Percentiles rank a stretch among this genome's conserved stretches.
Evolutionary conservation across 2,888 invertebrate genomes (phyloP).

Genomic region (Melanargia galathea): DNA sequence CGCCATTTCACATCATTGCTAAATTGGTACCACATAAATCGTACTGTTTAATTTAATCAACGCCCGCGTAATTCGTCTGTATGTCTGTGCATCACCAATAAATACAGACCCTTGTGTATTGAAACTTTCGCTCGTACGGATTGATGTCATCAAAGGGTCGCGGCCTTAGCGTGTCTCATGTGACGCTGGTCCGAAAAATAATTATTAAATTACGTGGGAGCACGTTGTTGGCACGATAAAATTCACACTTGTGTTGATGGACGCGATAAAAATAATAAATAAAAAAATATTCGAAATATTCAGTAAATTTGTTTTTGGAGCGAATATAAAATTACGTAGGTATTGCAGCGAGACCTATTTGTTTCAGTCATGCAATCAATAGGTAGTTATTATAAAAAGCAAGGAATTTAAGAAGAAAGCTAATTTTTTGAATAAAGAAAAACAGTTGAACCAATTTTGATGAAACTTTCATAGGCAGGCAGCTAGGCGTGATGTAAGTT

Average conservation of each 20-base stretch:
- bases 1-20: constrained; percentile 76
- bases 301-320: constrained; percentile 1
- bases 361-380: no score
- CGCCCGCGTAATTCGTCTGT: constrained; percentile 64
- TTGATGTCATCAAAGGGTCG: constrained; percentile 43
- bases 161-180: constrained; percentile 36
- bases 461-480: no score
- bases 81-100: constrained; percentile 51
- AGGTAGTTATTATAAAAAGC: no score
- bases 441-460: no score
- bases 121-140: constrained; percentile 39
- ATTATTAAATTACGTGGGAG: constrained; percentile 70
- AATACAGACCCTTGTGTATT: constrained; percentile 51
- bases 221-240: constrained; percentile 46
- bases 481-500: no score
- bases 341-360: not conserved
- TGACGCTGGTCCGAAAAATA: constrained; percentile 39
- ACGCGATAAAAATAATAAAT: constrained; percentile 48
- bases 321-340: not conserved
- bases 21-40: constrained; percentile 78
- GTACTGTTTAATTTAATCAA: constrained; percentile 79
- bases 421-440: no score
- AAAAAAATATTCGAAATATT: constrained; percentile 47
- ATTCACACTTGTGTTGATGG: constrained; percentile 49
- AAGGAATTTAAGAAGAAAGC: no score